Percentiles rank a stretch among this genome's conserved stretches.
phyloP scores from a whole-genome alignment of 2,113 vertebrate species.

The Albula goreensis region DNA sequence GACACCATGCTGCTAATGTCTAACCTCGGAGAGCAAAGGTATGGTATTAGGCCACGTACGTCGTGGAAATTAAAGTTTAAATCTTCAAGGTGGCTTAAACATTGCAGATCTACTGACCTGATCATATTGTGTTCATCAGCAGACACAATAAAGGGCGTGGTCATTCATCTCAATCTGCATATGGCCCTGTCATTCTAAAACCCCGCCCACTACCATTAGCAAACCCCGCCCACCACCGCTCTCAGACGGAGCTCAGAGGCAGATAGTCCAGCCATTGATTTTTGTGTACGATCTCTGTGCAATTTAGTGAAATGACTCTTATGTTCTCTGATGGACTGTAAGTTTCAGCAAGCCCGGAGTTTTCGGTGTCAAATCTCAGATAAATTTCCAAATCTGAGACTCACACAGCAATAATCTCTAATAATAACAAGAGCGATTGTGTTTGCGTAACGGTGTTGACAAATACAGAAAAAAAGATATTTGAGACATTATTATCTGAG shows the following conservation, averaged over 20 bases:
- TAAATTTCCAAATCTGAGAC: background rate
- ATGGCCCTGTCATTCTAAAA: background rate
- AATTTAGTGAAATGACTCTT: background rate
- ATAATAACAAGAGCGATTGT: background rate
- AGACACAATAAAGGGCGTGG: background rate
- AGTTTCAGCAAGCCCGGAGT: background rate
- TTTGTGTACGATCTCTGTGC: background rate
- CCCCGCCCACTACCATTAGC: background rate
- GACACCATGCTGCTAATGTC: background rate
- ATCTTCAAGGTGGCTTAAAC: no score
- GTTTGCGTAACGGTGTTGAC: conserved; percentile 1
- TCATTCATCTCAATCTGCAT: background rate
- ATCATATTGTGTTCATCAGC: background rate
- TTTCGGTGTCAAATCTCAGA: conserved; percentile 9
- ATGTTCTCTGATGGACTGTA: background rate
- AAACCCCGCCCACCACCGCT: background rate
- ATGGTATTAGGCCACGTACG: background rate
- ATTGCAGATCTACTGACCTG: background rate
- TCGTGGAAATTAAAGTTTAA: no score
- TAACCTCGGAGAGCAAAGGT: background rate
- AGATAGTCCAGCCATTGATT: background rate
- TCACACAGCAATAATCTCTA: background rate
- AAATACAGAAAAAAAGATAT: background rate
- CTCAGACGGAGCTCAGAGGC: background rate
- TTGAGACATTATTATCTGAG: background rate